Base-by-base conservation (phyloP, 2,797 vertebrate species). In the Sebastes nivosus region DNA sequence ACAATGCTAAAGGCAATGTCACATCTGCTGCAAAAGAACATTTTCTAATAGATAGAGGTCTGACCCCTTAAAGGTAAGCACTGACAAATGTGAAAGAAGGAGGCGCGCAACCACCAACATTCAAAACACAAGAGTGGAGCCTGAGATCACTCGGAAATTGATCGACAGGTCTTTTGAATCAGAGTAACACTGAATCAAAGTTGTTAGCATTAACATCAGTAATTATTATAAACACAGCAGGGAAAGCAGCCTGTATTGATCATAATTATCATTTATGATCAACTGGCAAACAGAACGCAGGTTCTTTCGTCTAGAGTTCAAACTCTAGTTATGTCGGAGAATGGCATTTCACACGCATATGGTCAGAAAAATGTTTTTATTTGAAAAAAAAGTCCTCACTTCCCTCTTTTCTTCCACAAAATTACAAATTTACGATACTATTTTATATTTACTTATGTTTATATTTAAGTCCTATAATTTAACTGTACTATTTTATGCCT, bases 1-100 rank as follows among this genome's bases (percentile, higher is more conserved):
- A 69, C 80, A 64, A 84, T 75, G 75, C 74, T 61, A 29, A 34
- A 77, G 67, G 77, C 82, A 90, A 73, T 74, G 78, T 81, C 75
- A 81, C 46, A 63, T 83, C 59, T 6, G 6, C 75, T 63, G 80
- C 66, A 65, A 60, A 9, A 3, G 58, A 82, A 81, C 24, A 59
- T 22, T 46, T 72, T 72, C 20, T 65, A 58, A 80, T 50, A 81
- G 63, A 78, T 30, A 80, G 52, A 80, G 12, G 69, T 77, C 34
- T 82, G 72, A 79, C 54, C 46, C 42, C 50, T 78, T 72, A 46
- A 29, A 18, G 32, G 52, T 38, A 67, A 50, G 12, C 20, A 57
- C 18, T 67, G 20, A 64, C 27, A 54, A 70, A 79, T 27, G 58
- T 36, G 55, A 67, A 52, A 12, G 4, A 59, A 81, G n/a, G 57